These are phyloP conservation scores for Dendrolimus punctatus DNA, from an alignment of 1,140 invertebrate species.

Conservation along the genomic window DNA sequence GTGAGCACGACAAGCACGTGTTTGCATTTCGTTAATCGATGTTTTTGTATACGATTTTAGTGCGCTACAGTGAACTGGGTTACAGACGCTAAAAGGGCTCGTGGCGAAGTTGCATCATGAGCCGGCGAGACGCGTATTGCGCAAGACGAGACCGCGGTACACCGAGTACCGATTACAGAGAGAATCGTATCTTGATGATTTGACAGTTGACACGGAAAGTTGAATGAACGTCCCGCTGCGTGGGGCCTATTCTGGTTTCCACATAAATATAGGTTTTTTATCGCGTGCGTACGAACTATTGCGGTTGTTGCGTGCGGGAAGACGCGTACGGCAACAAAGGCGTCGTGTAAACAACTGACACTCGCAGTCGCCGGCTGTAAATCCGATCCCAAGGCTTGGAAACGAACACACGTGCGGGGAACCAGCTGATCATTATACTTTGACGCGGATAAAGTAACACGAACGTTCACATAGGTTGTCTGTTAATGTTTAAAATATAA, in stretches of 20 bases:
- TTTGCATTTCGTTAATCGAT: conserved; percentile 41
- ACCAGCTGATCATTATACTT: conserved; percentile 39
- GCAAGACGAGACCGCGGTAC: conserved; percentile 9
- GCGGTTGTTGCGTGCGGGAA: too few relatives aligned
- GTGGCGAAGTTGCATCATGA: conserved; percentile 57
- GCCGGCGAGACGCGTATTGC: conserved; percentile 14
- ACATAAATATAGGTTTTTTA: too few relatives aligned
- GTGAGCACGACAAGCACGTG: conserved; percentile 41
- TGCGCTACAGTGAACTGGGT: conserved; percentile 32
- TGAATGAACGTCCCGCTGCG: conserved; percentile 15
- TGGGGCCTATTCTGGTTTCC: too few relatives aligned
- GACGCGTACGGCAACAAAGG: background rate
- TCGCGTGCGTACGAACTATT: too few relatives aligned
- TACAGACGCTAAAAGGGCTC: conserved; percentile 27
- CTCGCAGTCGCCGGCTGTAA: conserved; percentile 4
- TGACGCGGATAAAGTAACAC: conserved; percentile 20
- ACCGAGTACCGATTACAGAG: conserved; percentile 7
- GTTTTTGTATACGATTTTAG: conserved; percentile 19
- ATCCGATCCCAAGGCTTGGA: conserved; percentile 11
- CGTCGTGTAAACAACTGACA: conserved; percentile 39
- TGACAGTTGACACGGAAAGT: too few relatives aligned
- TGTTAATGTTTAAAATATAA: conserved; percentile 12
- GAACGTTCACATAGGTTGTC: conserved; percentile 19
- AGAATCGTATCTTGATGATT: too few relatives aligned
- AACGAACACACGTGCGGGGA: conserved; percentile 38